Conservation (phyloP, 1,140 invertebrate species). For the Littorina saxatilis region DNA sequence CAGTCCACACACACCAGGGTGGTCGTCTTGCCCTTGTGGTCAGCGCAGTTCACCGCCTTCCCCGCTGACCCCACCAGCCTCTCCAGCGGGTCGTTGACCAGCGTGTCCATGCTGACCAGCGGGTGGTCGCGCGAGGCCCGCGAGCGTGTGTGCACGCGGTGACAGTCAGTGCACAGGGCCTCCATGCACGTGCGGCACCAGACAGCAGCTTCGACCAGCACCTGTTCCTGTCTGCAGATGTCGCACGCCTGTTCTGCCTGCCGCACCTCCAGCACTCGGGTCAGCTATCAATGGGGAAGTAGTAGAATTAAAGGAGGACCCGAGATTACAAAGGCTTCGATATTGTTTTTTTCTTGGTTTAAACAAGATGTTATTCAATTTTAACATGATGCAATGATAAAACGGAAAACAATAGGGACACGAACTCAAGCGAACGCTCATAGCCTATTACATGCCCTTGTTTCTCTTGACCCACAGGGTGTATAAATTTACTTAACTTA, state of each 20-base stretch:
- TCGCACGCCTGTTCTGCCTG: conserved; percentile 36
- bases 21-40: conserved; percentile 35
- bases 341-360: too few relatives aligned
- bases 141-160: conserved; percentile 39
- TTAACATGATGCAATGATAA: too few relatives aligned
- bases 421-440: too few relatives aligned
- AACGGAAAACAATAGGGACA: too few relatives aligned
- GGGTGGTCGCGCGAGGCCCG: conserved; percentile 38
- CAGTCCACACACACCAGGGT: conserved; percentile 39
- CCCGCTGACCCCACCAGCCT: conserved; percentile 28
- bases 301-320: too few relatives aligned
- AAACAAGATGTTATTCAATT: too few relatives aligned
- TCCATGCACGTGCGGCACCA: conserved; percentile 45
- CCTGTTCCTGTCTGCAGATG: conserved; percentile 43
- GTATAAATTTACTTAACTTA: too few relatives aligned
- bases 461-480: too few relatives aligned
- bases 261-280: conserved; percentile 19
- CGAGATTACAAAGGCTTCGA: too few relatives aligned
- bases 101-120: conserved; percentile 37
- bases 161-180: conserved; percentile 39
- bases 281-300: not conserved
- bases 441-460: too few relatives aligned
- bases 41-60: not conserved
- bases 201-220: conserved; percentile 36
- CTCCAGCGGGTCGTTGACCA: conserved; percentile 38